These are phyloP conservation scores for Progne subis DNA, from an alignment of 2,113 vertebrate species.

Conservation along the genomic window DNA sequence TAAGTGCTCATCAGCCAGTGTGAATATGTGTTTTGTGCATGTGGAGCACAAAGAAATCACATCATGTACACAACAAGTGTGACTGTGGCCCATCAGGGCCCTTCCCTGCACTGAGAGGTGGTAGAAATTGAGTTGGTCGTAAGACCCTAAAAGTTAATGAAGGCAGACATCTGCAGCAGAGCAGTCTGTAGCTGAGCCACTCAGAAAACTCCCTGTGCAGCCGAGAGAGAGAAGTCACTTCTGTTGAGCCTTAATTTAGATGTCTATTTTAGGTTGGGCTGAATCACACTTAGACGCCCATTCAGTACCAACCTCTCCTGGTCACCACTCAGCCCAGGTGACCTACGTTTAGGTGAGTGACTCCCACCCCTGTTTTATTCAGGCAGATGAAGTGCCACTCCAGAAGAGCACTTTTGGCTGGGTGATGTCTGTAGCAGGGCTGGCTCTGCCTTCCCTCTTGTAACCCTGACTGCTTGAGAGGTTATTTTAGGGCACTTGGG, in stretches of 20 bases:
- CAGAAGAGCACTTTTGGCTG: neutral
- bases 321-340: neutral
- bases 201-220: neutral
- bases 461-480: neutral
- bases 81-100: neutral
- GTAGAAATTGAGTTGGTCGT: neutral
- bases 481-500: neutral
- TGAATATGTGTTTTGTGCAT: neutral
- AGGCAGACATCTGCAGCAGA: constrained; percentile 7
- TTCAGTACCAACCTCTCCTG: neutral
- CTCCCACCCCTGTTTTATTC: neutral
- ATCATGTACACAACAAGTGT: neutral
- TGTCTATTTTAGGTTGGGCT: neutral
- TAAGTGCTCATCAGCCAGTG: neutral
- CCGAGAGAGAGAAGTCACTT: neutral
- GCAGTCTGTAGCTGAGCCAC: neutral
- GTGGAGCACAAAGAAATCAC: neutral
- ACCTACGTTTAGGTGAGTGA: neutral
- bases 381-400: neutral
- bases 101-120: neutral
- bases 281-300: neutral
- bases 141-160: neutral
- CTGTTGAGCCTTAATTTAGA: neutral
- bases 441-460: neutral
- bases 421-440: neutral